Base-by-base conservation (phyloP, 2,113 vertebrate genomes). In the Pangasianodon hypophthalmus region DNA sequence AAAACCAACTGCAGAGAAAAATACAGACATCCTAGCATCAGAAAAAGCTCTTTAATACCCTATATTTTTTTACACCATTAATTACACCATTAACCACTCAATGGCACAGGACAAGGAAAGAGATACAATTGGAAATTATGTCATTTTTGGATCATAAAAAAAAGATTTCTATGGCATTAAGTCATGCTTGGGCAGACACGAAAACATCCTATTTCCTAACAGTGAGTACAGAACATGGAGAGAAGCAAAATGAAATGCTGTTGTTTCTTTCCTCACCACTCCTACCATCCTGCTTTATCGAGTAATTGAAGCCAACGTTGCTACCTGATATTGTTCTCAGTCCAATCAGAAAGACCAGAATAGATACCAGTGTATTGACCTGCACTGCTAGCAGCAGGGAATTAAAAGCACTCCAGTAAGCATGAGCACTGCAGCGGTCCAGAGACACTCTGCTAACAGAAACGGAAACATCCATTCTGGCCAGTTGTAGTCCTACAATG, bases 351-450 rank as follows among this genome's bases (percentile, higher is more conserved):
- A 29, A 92, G 91, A 92, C 85, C 32, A 58, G 73, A 91, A 88
- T 90, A 92, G 92, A 91, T 77, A 86, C 79, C 32, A 69, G 83
- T 58, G 81, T 90, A 93, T 64, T 92, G 93, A 92, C 90, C 91
- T 86, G 91, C 92, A 93, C 90, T 90, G 62, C 67, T 79, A 77
- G 50, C 46, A 92, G 91, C 92, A 90, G 88, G 88, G 91, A 92
- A 92, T 93, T 85, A 93, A 93, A 90, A 64, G 67, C 91, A 90
- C 92, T 89, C 85, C 86, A 87, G 85, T 88, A 84, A 83, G 69
- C 52, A 60, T 88, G 82, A 88, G 83, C 86, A 54, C 44, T 83
- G 81, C 64, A 60, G 90, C 32, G 58, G 75, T 73, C 87, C 69
- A 84, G 46, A 90, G 83, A 89, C 69, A 56, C 54, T 60, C 13